phyloP scores from a whole-genome alignment of 2,888 invertebrate genomes.

The Lypha dubia region DNA sequence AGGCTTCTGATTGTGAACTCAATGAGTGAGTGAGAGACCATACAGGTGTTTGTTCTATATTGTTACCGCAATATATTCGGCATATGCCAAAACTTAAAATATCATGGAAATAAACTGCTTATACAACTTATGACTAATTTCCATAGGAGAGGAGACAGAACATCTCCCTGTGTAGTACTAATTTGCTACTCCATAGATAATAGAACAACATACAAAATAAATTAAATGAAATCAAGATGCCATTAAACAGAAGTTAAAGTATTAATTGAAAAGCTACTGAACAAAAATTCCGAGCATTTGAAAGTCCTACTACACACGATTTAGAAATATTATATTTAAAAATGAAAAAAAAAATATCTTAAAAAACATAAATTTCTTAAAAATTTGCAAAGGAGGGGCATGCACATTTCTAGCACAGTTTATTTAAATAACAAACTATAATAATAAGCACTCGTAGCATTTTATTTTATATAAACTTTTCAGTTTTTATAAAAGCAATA shows the following conservation, averaged over 20 bases:
- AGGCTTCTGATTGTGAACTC: too few species aligned
- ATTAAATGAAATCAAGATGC: neutral
- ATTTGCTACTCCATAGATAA: too few species aligned
- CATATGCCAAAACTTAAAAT: too few species aligned
- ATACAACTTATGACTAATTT: too few species aligned
- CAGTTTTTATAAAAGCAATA: slow-evolving; percentile 6
- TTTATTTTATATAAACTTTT: neutral
- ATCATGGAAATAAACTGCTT: too few species aligned
- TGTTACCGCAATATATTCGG: too few species aligned
- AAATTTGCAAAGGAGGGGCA: slow-evolving; percentile 25
- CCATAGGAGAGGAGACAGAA: too few species aligned
- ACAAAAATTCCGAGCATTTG: neutral
- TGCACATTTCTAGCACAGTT: slow-evolving; percentile 27
- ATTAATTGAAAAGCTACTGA: neutral
- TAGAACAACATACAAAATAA: too few species aligned
- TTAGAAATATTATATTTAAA: neutral
- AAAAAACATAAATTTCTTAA: neutral
- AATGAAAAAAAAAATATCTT: slow-evolving; percentile 10
- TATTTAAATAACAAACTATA: slow-evolving; percentile 3
- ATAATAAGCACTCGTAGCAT: neutral
- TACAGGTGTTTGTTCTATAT: too few species aligned
- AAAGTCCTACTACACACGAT: neutral
- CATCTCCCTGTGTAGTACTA: too few species aligned
- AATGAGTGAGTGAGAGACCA: too few species aligned
- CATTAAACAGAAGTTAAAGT: neutral